These are phyloP conservation scores for Paralvinella palmiformis DNA, from an alignment of 1,140 invertebrate species.

Conservation along the genomic window DNA sequence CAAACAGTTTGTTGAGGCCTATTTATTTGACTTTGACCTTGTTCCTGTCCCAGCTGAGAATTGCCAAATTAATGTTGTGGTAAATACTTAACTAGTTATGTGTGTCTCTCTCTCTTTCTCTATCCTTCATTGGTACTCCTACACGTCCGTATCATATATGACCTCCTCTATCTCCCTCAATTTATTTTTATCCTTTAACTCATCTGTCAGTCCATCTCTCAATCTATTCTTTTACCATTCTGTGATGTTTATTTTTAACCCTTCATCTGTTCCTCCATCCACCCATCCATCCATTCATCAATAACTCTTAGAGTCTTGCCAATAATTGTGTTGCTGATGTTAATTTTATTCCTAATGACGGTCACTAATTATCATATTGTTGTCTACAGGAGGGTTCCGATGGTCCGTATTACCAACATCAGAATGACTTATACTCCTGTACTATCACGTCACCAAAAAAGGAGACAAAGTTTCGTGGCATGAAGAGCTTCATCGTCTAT, in stretches of 20 bases:
- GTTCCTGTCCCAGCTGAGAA: slow-evolving; percentile 68
- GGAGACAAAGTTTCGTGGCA: slow-evolving; percentile 89
- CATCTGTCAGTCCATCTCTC: background rate
- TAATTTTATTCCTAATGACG: too few species aligned
- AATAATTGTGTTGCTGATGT: too few species aligned
- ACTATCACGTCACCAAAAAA: slow-evolving; percentile 91
- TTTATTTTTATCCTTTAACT: slow-evolving; percentile 23
- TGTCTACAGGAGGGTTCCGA: slow-evolving; percentile 56
- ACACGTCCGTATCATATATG: too few species aligned
- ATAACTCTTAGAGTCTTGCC: too few species aligned
- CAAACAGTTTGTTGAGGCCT: slow-evolving; percentile 86
- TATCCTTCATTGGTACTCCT: too few species aligned
- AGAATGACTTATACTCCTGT: slow-evolving; percentile 69
- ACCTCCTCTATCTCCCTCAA: too few species aligned
- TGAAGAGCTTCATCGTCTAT: slow-evolving; percentile 96
- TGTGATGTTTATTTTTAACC: background rate
- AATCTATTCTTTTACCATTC: background rate
- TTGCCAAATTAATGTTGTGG: slow-evolving; percentile 65
- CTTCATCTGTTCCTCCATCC: too few species aligned
- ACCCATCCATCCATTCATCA: too few species aligned
- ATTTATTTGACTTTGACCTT: slow-evolving; percentile 73
- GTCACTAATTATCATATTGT: slow-evolving; percentile 6
- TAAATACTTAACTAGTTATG: slow-evolving; percentile 7
- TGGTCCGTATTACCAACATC: slow-evolving; percentile 66
- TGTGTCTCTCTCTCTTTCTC: too few species aligned